phyloP scores from a whole-genome alignment of 2,888 invertebrate genomes.

The Subacronicta megacephala region DNA sequence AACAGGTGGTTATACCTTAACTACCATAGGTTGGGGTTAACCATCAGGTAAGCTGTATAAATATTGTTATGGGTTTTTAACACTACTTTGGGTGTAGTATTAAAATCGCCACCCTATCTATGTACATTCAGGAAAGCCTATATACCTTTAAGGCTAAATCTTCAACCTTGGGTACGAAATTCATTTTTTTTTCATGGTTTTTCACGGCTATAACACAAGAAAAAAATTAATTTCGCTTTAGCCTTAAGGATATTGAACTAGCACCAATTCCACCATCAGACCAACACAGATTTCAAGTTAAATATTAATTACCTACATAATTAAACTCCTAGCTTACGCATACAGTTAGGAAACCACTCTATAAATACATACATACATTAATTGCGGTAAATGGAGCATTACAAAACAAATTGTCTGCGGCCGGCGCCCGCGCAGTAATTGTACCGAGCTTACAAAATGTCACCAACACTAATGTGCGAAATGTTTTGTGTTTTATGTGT shows the following conservation, averaged over 20 bases:
- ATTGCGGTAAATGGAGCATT: conserved; percentile 51
- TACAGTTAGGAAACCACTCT: conserved; percentile 24
- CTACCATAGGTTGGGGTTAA: too few species aligned
- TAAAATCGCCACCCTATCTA: too few species aligned
- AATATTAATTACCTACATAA: conserved; percentile 44
- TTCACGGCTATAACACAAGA: too few species aligned
- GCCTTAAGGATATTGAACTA: neutral
- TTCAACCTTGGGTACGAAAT: too few species aligned
- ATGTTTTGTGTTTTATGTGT: conserved; percentile 37
- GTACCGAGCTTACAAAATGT: conserved; percentile 54
- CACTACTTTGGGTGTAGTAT: too few species aligned
- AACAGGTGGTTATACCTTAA: too few species aligned
- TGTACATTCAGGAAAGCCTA: too few species aligned
- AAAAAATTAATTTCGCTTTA: too few species aligned
- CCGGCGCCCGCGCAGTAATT: conserved; percentile 57
- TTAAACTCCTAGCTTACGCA: conserved; percentile 37
- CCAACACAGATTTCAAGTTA: neutral
- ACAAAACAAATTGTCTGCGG: conserved; percentile 58
- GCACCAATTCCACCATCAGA: neutral
- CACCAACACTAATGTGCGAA: conserved; percentile 41
- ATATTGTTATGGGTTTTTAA: too few species aligned
- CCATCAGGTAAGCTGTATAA: too few species aligned
- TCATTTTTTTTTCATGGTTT: too few species aligned
- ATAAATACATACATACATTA: conserved; percentile 48
- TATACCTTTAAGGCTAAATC: too few species aligned